Conservation (phyloP, 1,140 invertebrate genomes). For the Drosophila seguyi region DNA sequence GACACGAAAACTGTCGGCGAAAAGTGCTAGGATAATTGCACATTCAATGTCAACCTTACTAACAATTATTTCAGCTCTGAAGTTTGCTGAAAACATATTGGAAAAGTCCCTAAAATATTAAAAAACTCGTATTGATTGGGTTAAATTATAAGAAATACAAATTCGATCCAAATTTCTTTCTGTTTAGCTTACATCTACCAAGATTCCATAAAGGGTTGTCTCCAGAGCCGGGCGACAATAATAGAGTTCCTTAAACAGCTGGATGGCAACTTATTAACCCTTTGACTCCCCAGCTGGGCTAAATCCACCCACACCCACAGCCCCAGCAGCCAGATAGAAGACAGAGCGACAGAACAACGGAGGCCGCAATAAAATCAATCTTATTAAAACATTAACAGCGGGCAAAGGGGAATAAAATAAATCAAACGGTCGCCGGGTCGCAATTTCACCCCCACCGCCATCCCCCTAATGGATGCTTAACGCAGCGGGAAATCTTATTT, state of each 20-base stretch:
- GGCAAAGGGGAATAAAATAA: conserved; percentile 77
- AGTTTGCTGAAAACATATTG: not conserved
- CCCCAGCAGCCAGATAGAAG: not conserved
- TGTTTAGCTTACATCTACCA: not conserved
- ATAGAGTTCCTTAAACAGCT: conserved; percentile 73
- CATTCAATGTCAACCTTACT: not conserved
- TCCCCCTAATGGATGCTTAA: conserved; percentile 64
- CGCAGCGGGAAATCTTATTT: conserved; percentile 60
- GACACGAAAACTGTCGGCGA: conserved; percentile 23
- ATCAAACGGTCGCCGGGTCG: conserved; percentile 69
- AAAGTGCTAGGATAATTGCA: not conserved
- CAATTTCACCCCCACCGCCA: conserved; percentile 8
- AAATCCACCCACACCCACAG: conserved; percentile 34
- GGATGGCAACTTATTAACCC: conserved; percentile 75
- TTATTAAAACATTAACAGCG: conserved; percentile 84
- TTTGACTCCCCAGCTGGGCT: conserved; percentile 50
- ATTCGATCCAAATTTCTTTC: not conserved
- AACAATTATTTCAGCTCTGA: not conserved
- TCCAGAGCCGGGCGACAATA: conserved; percentile 33
- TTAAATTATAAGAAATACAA: not conserved
- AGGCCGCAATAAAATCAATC: conserved; percentile 81
- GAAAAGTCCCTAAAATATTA: not conserved
- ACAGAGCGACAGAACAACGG: conserved; percentile 6
- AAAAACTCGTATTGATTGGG: not conserved
- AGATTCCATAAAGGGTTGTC: not conserved